These are phyloP conservation scores for Ctenoplectra terminalis DNA, from an alignment of 1,140 invertebrate species.

Conservation along the genomic window DNA sequence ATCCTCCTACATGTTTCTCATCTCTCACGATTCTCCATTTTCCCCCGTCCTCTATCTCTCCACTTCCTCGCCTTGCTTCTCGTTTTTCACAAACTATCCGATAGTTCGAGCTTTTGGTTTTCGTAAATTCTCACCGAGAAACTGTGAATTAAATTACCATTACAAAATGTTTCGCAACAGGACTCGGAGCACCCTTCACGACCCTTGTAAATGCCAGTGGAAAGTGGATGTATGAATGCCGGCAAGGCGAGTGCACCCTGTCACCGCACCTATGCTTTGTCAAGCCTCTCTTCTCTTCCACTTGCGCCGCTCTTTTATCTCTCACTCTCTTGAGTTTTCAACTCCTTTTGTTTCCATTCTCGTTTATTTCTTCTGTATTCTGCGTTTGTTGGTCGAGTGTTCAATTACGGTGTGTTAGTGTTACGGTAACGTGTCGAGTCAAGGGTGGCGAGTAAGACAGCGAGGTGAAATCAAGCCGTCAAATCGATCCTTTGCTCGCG, in stretches of 20 bases:
- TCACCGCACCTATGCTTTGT: conserved; percentile 23
- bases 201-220: conserved; percentile 17
- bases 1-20: not conserved
- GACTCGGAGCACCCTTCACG: not conserved
- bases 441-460: not conserved
- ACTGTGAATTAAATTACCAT: conserved; percentile 39
- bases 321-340: not conserved
- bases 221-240: conserved; percentile 29
- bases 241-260: not conserved
- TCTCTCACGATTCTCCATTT: no score
- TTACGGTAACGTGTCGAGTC: not conserved
- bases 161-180: conserved; percentile 19
- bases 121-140: not conserved
- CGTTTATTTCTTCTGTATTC: not conserved
- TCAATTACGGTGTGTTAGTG: not conserved
- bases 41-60: no score
- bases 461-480: not conserved
- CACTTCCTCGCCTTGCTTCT: not conserved
- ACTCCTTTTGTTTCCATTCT: not conserved
- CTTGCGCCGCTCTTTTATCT: conserved; percentile 1
- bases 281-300: not conserved
- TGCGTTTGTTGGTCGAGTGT: not conserved
- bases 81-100: not conserved
- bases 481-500: not conserved
- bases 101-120: not conserved